A percentile compares a stretch with the other conserved stretches of the same genome.
These are phyloP conservation scores for Lanistes nyassanus DNA, from an alignment of 1,140 invertebrate genomes.

Conservation along the genomic window DNA sequence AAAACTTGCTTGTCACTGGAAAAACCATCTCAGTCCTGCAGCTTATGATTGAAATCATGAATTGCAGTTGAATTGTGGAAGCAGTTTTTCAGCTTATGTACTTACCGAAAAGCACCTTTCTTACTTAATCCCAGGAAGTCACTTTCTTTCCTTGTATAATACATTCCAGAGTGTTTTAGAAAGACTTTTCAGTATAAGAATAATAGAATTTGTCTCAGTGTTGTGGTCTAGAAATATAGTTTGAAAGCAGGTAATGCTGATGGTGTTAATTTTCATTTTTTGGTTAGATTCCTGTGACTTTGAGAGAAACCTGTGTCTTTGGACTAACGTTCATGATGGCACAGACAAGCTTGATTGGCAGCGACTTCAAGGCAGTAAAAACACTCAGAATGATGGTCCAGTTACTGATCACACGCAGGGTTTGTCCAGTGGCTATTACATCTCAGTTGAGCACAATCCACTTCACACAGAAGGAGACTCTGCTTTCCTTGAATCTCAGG, in stretches of 20 bases:
- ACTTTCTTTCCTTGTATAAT: neutral
- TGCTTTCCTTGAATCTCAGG: slow-evolving; percentile 36
- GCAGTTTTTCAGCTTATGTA: no score
- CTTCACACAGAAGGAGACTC: slow-evolving; percentile 74
- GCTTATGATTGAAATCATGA: no score
- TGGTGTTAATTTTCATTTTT: slow-evolving; percentile 78
- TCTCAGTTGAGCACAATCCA: slow-evolving; percentile 79
- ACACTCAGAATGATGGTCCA: slow-evolving; percentile 49
- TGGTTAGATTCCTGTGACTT: slow-evolving; percentile 68
- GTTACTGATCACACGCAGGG: slow-evolving; percentile 57
- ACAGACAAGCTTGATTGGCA: no score
- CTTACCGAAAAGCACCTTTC: slow-evolving; percentile 7
- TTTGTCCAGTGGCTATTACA: slow-evolving; percentile 72
- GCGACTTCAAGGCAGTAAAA: slow-evolving; percentile 30
- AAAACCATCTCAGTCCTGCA: no score
- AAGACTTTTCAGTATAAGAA: neutral
- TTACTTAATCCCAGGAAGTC: no score
- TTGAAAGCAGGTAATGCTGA: slow-evolving; percentile 58
- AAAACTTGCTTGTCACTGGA: no score
- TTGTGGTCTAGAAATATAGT: slow-evolving; percentile 46
- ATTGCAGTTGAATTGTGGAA: no score
- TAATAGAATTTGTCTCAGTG: slow-evolving; percentile 33
- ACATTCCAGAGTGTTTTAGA: no score
- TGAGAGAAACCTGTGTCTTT: slow-evolving; percentile 69
- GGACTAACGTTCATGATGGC: no score